Evolutionary conservation across 2,888 invertebrate genomes (phyloP), one percentile per base, ranked within the genome.

Genomic region (Melipona beecheii): DNA sequence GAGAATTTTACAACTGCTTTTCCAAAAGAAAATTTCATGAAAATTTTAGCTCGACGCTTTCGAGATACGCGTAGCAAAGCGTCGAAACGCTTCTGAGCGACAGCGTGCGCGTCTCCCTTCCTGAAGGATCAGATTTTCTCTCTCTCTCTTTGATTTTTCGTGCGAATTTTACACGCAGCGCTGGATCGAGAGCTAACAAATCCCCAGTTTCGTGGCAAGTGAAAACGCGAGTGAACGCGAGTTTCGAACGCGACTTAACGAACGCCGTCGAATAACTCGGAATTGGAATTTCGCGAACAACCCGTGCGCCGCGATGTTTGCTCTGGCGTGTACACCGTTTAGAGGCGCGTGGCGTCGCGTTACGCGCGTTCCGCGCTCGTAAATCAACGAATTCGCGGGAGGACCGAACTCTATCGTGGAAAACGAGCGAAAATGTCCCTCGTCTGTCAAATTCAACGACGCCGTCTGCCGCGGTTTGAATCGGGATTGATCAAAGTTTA

Each of bases 191-290:
- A 43, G 43, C 43, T 21, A 11, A 21, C 60, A 15, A 36, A 15
- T 65, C 21, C 76, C 73, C 17, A 60, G 49, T 84, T 81, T 81
- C 81, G 73, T 60, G 64, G 60, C 36, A 73, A 84, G 70, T 54
- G 81, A 76, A 78, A 81, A 84, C 78, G 78, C 81, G 73, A 58
- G 56, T 56, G n/a, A 13, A 56, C 5, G 21, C 24, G 56, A 71
- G 52, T 68, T 43, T 58, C 66, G 36, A 52, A 64, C 62, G 49
- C 56, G 54, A 70, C 56, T 78, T 66, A 73, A 75, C 60, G 70
- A 78, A 72, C 31, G 50, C 71, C 60, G n/a, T 5, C 27, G 81
- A 54, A 84, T 81, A 69, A 77, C 80, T 84, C 64, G 70, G 77
- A 66, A 81, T 81, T 81, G 75, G 71, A 75, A 81, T 84, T 77